Evolutionary conservation across 2,888 invertebrate genomes (phyloP).

Genomic region (Conomelus anceps): DNA sequence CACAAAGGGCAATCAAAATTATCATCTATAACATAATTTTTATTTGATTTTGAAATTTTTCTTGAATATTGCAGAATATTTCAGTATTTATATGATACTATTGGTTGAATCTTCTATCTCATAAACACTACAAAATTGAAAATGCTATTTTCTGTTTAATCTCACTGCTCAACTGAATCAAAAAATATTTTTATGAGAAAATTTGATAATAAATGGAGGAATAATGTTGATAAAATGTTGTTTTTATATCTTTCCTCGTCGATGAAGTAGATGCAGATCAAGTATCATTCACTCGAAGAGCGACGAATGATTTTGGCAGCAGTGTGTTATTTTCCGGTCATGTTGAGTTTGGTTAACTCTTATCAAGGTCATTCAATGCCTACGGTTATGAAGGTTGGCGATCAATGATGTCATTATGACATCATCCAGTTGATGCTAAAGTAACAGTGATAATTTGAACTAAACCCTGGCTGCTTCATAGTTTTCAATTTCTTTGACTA

Average conservation of each 20-base stretch:
- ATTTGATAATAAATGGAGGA: too few species aligned
- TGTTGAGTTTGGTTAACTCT: constrained; percentile 23
- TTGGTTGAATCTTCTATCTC: too few species aligned
- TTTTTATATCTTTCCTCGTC: too few species aligned
- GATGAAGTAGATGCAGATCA: neutral
- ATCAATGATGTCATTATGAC: constrained; percentile 34
- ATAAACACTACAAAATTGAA: too few species aligned
- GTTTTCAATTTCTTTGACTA: neutral
- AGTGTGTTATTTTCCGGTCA: constrained; percentile 11
- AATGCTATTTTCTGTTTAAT: too few species aligned
- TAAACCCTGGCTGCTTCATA: neutral
- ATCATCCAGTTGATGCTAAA: constrained; percentile 24
- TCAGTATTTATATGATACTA: too few species aligned
- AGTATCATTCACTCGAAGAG: neutral
- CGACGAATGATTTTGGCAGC: neutral
- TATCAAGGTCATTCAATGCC: constrained; percentile 32
- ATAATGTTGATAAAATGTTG: too few species aligned
- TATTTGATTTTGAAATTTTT: too few species aligned
- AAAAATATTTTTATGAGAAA: neutral
- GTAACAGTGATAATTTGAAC: neutral
- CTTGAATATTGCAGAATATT: too few species aligned
- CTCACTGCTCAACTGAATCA: too few species aligned
- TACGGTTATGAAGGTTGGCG: constrained; percentile 31
- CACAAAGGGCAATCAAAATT: too few species aligned
- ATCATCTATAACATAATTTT: too few species aligned